Percentiles rank a stretch among this genome's conserved stretches.
Evolutionary conservation across 1,140 invertebrate genomes (phyloP).

Genomic region (Drosophila kurseongensis): DNA sequence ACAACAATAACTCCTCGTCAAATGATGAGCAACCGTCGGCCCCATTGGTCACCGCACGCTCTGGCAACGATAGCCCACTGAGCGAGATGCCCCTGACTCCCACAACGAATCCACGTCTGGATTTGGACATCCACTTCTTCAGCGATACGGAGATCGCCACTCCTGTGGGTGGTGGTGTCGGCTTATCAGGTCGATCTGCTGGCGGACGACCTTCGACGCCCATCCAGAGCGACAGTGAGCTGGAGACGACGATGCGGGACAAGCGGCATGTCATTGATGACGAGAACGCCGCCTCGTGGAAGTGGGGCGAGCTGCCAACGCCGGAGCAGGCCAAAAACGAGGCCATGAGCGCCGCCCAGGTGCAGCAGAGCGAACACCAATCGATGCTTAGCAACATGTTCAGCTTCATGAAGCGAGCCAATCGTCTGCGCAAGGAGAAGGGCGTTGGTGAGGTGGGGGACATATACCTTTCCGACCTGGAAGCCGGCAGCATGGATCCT

Average conservation of each 20-base stretch:
- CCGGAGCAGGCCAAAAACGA: constrained; percentile 78
- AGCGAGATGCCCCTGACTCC: constrained; percentile 50
- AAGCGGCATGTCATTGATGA: constrained; percentile 84
- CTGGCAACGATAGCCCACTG: constrained; percentile 62
- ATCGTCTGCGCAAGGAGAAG: constrained; percentile 89
- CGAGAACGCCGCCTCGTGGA: constrained; percentile 90
- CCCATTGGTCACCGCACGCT: constrained; percentile 59
- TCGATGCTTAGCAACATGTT: constrained; percentile 96
- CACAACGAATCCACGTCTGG: constrained; percentile 56
- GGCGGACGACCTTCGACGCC: constrained; percentile 91
- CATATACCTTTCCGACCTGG: constrained; percentile 97
- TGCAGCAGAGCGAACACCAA: constrained; percentile 87
- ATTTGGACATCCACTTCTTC: constrained; percentile 93
- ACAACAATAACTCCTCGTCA: constrained; percentile 63
- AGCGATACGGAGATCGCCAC: constrained; percentile 93
- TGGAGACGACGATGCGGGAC: constrained; percentile 90
- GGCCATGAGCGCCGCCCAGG: constrained; percentile 54
- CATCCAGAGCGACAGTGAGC: constrained; percentile 96
- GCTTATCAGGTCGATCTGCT: constrained; percentile 54
- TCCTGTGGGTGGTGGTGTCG: constrained; percentile 42
- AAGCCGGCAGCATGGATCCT: constrained; percentile 94
- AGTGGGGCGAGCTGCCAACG: constrained; percentile 97
- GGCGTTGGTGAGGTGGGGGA: constrained; percentile 89
- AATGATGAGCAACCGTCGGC: constrained; percentile 72
- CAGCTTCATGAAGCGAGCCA: constrained; percentile 94